Base-by-base conservation (phyloP, 2,888 invertebrate genomes). In the Tipula lateralis region DNA sequence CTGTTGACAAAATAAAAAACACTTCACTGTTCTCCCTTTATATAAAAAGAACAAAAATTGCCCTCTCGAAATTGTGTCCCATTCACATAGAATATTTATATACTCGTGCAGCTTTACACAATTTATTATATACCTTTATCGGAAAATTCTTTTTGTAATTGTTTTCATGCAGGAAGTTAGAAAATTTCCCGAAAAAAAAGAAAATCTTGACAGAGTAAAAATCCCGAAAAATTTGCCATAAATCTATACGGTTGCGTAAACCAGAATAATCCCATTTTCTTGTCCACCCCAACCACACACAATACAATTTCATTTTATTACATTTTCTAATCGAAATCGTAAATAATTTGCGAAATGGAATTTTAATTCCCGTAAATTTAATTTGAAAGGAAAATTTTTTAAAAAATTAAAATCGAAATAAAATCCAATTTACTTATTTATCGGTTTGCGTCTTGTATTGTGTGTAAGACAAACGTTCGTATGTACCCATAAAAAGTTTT, bases 241-340 rank as follows among this genome's bases (percentile, higher is more conserved):
- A 66, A 66, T 66, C 24, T 66, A 24, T 66, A 66, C 24, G 66
- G 66, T 66, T 66, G 66, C 66, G 66, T 66, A 66, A 66, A 24
- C 24, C 24, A 66, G 7, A 66, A 4, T 66, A 66, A 66, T 66
- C 66, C 66, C 1, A 24, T 66, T 66, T 66, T 66, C 66, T 24
- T 24, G 66, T n/a, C n/a, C n/a, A n/a, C n/a, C 24, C 7, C 19
- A 19, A 66, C 9, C 24, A 24, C 5, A 66, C 66, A 66, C 19
- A 24, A 13, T 9, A 19, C 24, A 66, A 24, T 24, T 24, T 66
- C n/a, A n/a, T 66, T 66, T 66, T 66, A 66, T 66, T 66, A 66
- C 66, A 24, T 66, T 66, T 66, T 66, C 66, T 66, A 66, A 66
- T 66, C 66, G 66, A 66, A 66, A 66, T 24, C 66, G 66, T 66